These are phyloP conservation scores for Lepidochrysops patricia DNA, from an alignment of 2,888 invertebrate genomes.

Conservation along the genomic window DNA sequence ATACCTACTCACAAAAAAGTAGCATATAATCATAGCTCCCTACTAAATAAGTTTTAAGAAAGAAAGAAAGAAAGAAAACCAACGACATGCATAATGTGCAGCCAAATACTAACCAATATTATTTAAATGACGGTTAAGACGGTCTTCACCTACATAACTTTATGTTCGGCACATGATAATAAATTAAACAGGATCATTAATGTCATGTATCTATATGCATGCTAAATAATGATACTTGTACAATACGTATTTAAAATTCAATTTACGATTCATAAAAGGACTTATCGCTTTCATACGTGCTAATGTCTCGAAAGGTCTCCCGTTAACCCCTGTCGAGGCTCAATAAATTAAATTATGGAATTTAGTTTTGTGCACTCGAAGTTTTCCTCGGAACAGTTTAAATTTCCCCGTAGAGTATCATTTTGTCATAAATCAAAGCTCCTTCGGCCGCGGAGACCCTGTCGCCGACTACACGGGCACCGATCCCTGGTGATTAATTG, in stretches of 20 bases:
- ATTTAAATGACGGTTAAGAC: background rate
- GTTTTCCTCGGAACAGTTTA: slow-evolving; percentile 27
- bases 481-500: slow-evolving; percentile 67
- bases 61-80: no score
- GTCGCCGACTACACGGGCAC: slow-evolving; percentile 46
- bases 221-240: background rate
- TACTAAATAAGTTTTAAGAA: no score
- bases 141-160: background rate
- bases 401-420: slow-evolving; percentile 60
- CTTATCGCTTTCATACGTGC: background rate
- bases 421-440: slow-evolving; percentile 68
- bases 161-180: background rate
- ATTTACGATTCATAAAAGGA: background rate
- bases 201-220: background rate
- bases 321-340: background rate
- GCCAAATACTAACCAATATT: no score
- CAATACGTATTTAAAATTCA: background rate
- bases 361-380: slow-evolving; percentile 22
- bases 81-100: no score
- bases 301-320: background rate
- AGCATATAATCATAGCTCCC: no score
- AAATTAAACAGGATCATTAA: background rate
- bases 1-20: no score
- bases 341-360: background rate
- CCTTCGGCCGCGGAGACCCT: slow-evolving; percentile 43